Evolutionary conservation across 2,888 invertebrate species (phyloP).

Genomic region (Epirrhoe tristata): DNA sequence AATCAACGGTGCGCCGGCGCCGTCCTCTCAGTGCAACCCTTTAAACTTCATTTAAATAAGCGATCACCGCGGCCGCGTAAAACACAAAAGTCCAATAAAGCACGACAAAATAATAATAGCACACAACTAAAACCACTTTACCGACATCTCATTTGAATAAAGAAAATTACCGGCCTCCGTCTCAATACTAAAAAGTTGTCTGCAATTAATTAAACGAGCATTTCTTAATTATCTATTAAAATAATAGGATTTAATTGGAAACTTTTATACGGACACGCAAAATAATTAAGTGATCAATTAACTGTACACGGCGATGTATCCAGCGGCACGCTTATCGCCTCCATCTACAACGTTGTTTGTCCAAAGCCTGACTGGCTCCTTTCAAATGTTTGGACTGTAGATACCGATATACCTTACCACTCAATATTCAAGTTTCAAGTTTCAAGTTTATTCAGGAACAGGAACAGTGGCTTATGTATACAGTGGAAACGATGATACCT

Average conservation of each 20-base stretch:
- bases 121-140: slow-evolving; percentile 77
- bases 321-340: slow-evolving; percentile 63
- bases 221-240: slow-evolving; percentile 83
- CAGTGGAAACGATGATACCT: too few relatives aligned
- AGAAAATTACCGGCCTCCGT: slow-evolving; percentile 71
- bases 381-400: slow-evolving; percentile 13
- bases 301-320: slow-evolving; percentile 71
- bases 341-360: slow-evolving; percentile 67
- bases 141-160: slow-evolving; percentile 81
- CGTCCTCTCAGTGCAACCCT: slow-evolving; percentile 58
- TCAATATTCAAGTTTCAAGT: too few relatives aligned
- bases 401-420: slow-evolving; percentile 11
- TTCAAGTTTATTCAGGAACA: too few relatives aligned
- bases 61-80: slow-evolving; percentile 69
- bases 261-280: slow-evolving; percentile 77
- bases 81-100: slow-evolving; percentile 81
- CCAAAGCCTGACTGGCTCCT: slow-evolving; percentile 55
- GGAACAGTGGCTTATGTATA: too few relatives aligned
- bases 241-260: slow-evolving; percentile 79
- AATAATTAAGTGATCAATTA: slow-evolving; percentile 84
- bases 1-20: slow-evolving; percentile 68
- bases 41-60: slow-evolving; percentile 77
- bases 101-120: slow-evolving; percentile 82
- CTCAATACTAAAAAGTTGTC: slow-evolving; percentile 71
- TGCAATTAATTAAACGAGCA: slow-evolving; percentile 77